Evolutionary conservation across 2,888 invertebrate species (phyloP), one percentile per base, ranked within the genome.

Genomic region (Cheilosia vernalis): DNA sequence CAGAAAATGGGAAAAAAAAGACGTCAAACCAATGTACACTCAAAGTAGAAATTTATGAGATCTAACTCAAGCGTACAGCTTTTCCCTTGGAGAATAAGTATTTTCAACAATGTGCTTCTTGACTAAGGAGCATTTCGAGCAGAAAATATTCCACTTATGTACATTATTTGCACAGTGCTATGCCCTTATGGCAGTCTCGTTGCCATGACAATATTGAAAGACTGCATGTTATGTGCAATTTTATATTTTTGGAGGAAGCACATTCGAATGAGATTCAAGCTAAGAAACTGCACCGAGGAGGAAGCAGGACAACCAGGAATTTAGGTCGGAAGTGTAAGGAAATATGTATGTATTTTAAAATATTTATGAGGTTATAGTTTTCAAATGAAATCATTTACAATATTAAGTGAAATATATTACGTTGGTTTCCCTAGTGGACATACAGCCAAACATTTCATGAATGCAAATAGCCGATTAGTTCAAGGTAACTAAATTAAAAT

Each of bases 61-160:
- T 74, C 63, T 67, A 63, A 73, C 79, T 79, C 79, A 74, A 79
- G 67, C 73, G 69, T 66, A 69, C 67, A 79, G 53, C 51, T 69
- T 64, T 64, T 37, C 47, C 83, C 67, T 84, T 49, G 21, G 56
- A 83, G 78, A 83, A 64, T 69, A 73, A 74, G 79, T 84, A 74
- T 74, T 79, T 69, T 79, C 83, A 84, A 84, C 79, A 84, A 84
- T 79, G 83, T 84, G 49, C 79, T 69, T 74, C 79, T 84, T 64
- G 58, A 79, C 83, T 84, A 79, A 84, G 64, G 69, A 84, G 63
- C 69, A 84, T 74, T 84, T 79, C 83, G 58, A 74, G 79, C 83
- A 84, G 83, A 84, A 84, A 84, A 79, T 84, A 79, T 84, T 79
- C 73, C 79, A 84, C 83, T 79, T 84, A 67, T 73, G 73, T 73